phyloP scores from a whole-genome alignment of 2,888 invertebrate genomes.

The Phragmatobia fuliginosa region DNA sequence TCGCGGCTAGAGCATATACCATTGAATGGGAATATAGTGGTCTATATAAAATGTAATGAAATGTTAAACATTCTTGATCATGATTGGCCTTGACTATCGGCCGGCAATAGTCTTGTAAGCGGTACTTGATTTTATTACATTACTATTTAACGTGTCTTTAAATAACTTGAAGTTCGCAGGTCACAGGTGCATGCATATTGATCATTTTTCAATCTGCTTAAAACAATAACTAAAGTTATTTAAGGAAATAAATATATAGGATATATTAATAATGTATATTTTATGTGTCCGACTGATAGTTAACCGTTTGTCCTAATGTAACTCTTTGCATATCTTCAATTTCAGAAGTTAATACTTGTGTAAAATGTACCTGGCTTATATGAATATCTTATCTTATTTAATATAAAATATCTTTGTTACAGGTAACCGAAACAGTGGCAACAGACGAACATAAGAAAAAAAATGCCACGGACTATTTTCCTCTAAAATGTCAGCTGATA shows the following conservation, averaged over 20 bases:
- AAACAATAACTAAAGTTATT: neutral
- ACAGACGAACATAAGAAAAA: slow-evolving; percentile 53
- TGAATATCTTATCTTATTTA: no score
- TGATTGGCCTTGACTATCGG: slow-evolving; percentile 12
- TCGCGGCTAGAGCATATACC: neutral
- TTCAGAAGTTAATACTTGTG: neutral
- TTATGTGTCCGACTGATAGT: neutral
- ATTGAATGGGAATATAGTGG: neutral
- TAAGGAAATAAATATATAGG: neutral
- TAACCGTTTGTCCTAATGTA: no score
- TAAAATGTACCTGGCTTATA: neutral
- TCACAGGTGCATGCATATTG: slow-evolving; percentile 9
- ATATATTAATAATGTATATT: neutral
- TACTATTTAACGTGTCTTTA: slow-evolving; percentile 4
- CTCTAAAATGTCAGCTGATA: slow-evolving; percentile 15
- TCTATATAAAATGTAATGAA: neutral
- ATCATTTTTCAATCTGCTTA: neutral
- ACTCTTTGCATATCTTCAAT: no score
- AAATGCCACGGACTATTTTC: slow-evolving; percentile 55
- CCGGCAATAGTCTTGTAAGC: neutral
- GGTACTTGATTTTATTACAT: slow-evolving; percentile 7
- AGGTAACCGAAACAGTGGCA: slow-evolving; percentile 34
- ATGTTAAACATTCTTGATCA: slow-evolving; percentile 9
- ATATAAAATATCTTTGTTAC: slow-evolving; percentile 49
- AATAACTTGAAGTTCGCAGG: slow-evolving; percentile 6